Percentiles rank a stretch among this genome's conserved stretches.
phyloP scores from a whole-genome alignment of 2,113 vertebrate genomes.

The Lycaon pictus region DNA sequence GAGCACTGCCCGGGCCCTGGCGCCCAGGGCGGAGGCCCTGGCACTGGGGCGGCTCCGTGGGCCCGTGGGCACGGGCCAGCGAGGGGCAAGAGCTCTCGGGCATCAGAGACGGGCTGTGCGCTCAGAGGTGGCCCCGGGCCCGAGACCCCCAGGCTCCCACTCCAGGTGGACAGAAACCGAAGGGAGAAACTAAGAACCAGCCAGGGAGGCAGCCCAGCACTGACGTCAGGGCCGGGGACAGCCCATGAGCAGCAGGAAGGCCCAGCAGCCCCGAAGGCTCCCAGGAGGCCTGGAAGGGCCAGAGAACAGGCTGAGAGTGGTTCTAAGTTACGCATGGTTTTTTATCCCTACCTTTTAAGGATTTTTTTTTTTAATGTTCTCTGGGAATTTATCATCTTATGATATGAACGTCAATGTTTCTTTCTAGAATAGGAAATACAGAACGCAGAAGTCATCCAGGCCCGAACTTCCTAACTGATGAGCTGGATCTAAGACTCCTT shows the following conservation, averaged over 20 bases:
- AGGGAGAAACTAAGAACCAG: conserved; percentile 3
- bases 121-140: not conserved
- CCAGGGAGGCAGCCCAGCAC: not conserved
- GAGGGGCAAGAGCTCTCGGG: too few species aligned
- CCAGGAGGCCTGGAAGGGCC: too few species aligned
- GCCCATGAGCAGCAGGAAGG: too few species aligned
- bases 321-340: not conserved
- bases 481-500: not conserved
- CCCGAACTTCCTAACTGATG: not conserved
- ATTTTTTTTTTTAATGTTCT: not conserved
- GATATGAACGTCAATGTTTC: not conserved
- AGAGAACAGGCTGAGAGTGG: not conserved
- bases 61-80: too few species aligned
- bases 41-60: too few species aligned
- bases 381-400: not conserved
- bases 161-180: not conserved
- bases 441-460: not conserved
- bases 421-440: conserved; percentile 30
- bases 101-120: too few species aligned
- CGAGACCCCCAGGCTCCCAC: not conserved
- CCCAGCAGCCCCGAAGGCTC: too few species aligned
- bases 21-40: too few species aligned
- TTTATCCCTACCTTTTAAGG: not conserved
- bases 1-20: too few species aligned
- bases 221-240: not conserved